Evolutionary conservation across 2,888 invertebrate genomes (phyloP), one percentile per base, ranked within the genome.

Genomic region (Sarcophaga carnaria): DNA sequence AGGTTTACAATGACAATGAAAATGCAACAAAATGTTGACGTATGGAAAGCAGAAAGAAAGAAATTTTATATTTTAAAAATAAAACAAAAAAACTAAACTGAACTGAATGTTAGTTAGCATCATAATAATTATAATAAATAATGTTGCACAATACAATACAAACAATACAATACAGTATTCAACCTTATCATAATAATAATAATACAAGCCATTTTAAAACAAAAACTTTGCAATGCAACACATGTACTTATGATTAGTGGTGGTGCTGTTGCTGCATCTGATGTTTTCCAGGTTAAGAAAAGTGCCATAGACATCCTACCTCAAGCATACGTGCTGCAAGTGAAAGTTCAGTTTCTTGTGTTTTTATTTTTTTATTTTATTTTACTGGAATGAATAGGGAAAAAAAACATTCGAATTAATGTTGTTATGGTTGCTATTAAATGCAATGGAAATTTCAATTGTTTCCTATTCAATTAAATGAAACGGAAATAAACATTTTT

Each of bases 1-100:
- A 54, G 45, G 63, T 84, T 84, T 87, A 70, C 78, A 87, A 84
- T 87, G 87, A 77, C 84, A 87, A 82, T 87, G 87, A 84, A 87
- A 78, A 85, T 80, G 64, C 47, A 66, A 63, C 67, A 67, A 71
- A 82, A 70, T 76, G 70, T 60, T 20, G 59, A 20, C 14, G 75
- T 25, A 66, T n/a, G 14, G 59, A 60, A 70, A 17, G 14, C 54
- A 67, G 63, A 49, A 60, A 64, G 82, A 75, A 37, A 63, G 37
- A 80, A 63, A 74, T 63, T 78, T 69, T 20, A 75, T 17, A 77
- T 69, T 75, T 77, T 22, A 69, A 67, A 76, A 59, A 22, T 22
- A 1, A 22, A 22, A 22, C 17, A 62, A 77, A 80, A 66, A 14
- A 79, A 79, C 37, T 12, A 74, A 80, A 27, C 25, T 59, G 10